Conservation (phyloP, 64 coral and sea anemone genomes). For the Porites australiensis region DNA sequence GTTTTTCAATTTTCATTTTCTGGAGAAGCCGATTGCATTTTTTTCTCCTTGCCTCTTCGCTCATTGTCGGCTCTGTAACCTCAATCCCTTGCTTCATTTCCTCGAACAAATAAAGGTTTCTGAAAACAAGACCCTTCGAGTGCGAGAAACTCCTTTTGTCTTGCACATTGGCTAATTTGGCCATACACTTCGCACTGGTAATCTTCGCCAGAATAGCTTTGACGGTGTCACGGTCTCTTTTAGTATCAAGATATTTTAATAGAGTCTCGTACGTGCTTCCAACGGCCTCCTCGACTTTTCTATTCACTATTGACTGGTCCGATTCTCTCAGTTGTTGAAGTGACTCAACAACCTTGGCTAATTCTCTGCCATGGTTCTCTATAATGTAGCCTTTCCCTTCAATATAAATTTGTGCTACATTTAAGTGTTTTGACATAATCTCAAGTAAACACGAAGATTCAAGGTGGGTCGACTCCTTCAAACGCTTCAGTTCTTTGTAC, state of each 20-base stretch:
- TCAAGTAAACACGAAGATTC: conserved; percentile 1
- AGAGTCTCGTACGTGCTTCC: conserved; percentile 22
- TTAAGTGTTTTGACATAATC: conserved; percentile 46
- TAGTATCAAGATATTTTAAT: conserved; percentile 63
- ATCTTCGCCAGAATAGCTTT: conserved; percentile 67
- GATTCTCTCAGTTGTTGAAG: conserved; percentile 12
- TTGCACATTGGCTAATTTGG: conserved; percentile 21
- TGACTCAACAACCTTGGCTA: conserved; percentile 26
- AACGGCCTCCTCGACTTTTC: conserved; percentile 27
- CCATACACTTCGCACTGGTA: conserved; percentile 32
- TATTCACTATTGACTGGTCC: conserved; percentile 37
- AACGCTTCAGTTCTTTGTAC: conserved; percentile 56
- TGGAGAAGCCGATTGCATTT: neutral
- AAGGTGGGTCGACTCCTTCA: neutral
- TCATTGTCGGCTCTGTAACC: too few species aligned
- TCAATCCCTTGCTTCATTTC: neutral
- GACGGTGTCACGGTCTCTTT: conserved; percentile 60
- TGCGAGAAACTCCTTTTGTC: conserved; percentile 37
- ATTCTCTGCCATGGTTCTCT: conserved; percentile 30
- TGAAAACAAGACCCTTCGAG: conserved; percentile 46
- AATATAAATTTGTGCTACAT: conserved; percentile 45
- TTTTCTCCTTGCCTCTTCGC: neutral
- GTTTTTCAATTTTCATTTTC: neutral
- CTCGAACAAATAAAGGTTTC: conserved; percentile 11
- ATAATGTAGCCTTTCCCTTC: conserved; percentile 42